phyloP scores from a whole-genome alignment of 1,140 invertebrate genomes.

The Euura lappo region DNA sequence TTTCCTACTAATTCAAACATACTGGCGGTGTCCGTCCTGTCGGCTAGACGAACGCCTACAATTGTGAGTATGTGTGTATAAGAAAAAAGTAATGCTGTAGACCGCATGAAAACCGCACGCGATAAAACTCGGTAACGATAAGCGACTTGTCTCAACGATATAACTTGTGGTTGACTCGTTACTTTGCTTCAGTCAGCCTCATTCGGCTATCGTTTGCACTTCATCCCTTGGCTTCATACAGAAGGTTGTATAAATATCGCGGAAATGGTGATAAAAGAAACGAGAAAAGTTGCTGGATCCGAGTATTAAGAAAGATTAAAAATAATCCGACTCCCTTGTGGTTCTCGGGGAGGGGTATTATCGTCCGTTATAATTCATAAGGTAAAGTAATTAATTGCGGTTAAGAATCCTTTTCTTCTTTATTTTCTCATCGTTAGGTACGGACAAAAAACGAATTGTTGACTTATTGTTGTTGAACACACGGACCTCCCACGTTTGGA shows the following conservation, averaged over 20 bases:
- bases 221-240: neutral
- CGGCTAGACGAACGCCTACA: too few relatives aligned
- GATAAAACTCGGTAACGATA: neutral
- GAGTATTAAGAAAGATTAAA: neutral
- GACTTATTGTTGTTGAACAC: neutral
- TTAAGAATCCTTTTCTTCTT: too few relatives aligned
- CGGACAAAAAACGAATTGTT: neutral
- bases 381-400: too few relatives aligned
- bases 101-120: neutral
- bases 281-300: neutral
- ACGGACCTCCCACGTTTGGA: neutral
- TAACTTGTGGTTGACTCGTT: neutral
- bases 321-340: too few relatives aligned
- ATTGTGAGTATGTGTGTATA: too few relatives aligned
- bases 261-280: neutral
- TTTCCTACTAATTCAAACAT: too few relatives aligned
- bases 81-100: neutral
- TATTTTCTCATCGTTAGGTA: too few relatives aligned
- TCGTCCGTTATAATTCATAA: too few relatives aligned
- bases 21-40: too few relatives aligned
- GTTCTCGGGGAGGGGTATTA: too few relatives aligned
- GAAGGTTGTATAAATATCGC: neutral
- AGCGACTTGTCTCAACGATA: neutral
- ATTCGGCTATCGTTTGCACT: slow-evolving; percentile 1
- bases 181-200: neutral